A percentile compares a stretch with the other conserved stretches of the same genome.
Conservation (phyloP, 2,113 vertebrate species). For the Cygnus atratus region DNA sequence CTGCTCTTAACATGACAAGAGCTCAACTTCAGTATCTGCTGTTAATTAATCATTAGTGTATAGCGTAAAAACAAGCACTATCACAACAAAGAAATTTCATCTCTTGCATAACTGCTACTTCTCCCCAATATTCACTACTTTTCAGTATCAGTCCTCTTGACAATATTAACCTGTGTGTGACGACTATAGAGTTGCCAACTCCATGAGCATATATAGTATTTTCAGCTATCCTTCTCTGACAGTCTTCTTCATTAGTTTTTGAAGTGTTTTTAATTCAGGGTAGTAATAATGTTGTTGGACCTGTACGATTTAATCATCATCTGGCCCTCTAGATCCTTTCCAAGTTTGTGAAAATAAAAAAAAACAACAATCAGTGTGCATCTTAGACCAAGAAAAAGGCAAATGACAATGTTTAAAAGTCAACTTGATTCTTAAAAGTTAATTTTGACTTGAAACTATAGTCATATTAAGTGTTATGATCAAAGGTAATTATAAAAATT, state of each 20-base stretch:
- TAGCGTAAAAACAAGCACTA: neutral
- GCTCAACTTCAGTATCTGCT: neutral
- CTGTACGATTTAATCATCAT: neutral
- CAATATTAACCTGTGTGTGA: neutral
- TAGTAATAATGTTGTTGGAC: neutral
- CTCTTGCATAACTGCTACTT: neutral
- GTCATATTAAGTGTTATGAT: neutral
- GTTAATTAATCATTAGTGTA: neutral
- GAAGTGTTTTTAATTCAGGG: neutral
- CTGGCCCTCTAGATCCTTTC: neutral
- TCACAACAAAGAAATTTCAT: neutral
- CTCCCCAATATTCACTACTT: neutral
- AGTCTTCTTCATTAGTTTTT: neutral
- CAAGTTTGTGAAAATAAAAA: neutral
- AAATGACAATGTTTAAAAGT: neutral
- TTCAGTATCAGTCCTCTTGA: neutral
- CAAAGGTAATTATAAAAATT: neutral
- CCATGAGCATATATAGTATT: accelerated
- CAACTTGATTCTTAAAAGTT: neutral
- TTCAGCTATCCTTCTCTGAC: neutral
- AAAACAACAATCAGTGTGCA: neutral
- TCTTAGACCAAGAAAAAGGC: neutral
- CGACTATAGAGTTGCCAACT: neutral
- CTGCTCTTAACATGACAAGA: neutral
- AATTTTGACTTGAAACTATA: neutral